Percentiles rank a stretch among this genome's conserved stretches.
Conservation (phyloP, 1,140 invertebrate genomes). For the Phymastichus coffea region DNA sequence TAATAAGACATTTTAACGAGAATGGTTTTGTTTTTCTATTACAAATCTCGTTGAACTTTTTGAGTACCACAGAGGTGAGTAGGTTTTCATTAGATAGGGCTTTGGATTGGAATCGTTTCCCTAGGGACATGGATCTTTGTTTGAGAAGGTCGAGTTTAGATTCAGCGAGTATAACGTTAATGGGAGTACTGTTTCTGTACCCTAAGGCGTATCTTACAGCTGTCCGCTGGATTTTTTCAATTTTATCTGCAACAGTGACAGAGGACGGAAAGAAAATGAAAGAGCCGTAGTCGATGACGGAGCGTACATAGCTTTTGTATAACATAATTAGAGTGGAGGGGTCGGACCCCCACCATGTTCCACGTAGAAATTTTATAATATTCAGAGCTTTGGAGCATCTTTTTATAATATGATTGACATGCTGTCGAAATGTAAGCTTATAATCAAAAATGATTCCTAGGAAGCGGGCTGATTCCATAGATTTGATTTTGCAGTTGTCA, state of each 20-base stretch:
- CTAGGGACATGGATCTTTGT: neutral
- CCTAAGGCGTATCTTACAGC: neutral
- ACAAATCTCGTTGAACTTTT: neutral
- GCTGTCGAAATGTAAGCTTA: neutral
- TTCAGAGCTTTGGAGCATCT: neutral
- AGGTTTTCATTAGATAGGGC: neutral
- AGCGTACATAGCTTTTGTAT: neutral
- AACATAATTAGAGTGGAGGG: too few relatives aligned
- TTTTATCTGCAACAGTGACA: neutral
- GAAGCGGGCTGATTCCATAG: neutral
- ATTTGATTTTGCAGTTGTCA: too few relatives aligned
- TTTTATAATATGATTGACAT: neutral
- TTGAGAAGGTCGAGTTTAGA: neutral
- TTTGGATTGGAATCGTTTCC: neutral
- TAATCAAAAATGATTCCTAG: neutral
- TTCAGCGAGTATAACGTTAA: too few relatives aligned
- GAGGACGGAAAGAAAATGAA: neutral
- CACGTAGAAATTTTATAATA: too few relatives aligned
- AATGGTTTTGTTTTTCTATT: neutral
- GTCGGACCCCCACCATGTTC: too few relatives aligned
- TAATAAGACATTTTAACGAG: too few relatives aligned
- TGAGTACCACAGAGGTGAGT: neutral
- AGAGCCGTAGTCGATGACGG: neutral
- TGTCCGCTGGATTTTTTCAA: constrained; percentile 4
- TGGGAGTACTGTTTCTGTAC: neutral